Evolutionary conservation across 2,113 vertebrate genomes (phyloP).

Genomic region (Corythornis cristatus): DNA sequence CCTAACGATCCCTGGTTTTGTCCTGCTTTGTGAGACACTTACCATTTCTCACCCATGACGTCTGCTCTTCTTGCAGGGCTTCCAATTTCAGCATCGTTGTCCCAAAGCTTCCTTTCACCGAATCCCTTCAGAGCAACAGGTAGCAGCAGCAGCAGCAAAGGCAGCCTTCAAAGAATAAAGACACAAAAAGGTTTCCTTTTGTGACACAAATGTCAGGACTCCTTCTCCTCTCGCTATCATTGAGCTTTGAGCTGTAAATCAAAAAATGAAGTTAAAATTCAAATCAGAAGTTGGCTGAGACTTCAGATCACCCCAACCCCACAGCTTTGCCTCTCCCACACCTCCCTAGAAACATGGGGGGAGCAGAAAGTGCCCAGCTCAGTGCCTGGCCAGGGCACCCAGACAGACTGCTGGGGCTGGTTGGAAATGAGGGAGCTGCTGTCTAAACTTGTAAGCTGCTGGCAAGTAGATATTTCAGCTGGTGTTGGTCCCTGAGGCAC

Average conservation of each 20-base stretch:
- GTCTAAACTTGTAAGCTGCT: not conserved
- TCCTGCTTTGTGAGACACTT: not conserved
- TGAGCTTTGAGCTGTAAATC: not conserved
- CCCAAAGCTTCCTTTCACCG: not conserved
- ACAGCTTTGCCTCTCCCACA: not conserved
- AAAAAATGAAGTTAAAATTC: not conserved
- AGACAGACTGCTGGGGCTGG: accelerated
- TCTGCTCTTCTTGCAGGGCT: not conserved
- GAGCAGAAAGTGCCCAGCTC: not conserved
- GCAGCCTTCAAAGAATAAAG: not conserved
- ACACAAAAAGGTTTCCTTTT: not conserved
- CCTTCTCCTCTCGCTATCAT: not conserved
- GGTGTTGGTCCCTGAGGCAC: not conserved
- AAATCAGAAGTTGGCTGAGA: not conserved
- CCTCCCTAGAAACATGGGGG: accelerated
- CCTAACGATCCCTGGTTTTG: not conserved
- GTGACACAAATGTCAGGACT: not conserved
- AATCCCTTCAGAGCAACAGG: not conserved
- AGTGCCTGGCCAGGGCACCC: not conserved
- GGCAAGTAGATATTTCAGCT: not conserved
- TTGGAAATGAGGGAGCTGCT: not conserved
- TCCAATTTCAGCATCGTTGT: not conserved
- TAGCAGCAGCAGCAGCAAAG: not conserved
- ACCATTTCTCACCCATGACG: not conserved
- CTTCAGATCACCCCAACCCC: not conserved